phyloP scores from a whole-genome alignment of 2,797 vertebrate genomes.

The Sebastes steindachneri region DNA sequence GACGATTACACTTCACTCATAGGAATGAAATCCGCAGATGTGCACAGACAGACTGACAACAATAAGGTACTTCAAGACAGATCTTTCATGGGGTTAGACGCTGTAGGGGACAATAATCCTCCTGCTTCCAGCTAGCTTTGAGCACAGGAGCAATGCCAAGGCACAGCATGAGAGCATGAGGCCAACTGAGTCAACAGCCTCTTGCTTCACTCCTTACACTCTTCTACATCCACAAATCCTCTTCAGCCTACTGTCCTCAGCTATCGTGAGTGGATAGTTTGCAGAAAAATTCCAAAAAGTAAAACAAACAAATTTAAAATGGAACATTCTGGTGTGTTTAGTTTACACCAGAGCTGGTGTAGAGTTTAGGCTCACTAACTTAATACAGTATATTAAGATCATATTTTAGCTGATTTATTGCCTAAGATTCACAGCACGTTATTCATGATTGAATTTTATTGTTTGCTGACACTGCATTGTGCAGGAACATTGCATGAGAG shows the following conservation, averaged over 20 bases:
- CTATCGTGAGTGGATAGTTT: neutral
- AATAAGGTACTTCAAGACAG: constrained; percentile 42
- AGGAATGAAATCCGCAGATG: neutral
- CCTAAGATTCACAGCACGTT: neutral
- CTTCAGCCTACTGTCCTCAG: neutral
- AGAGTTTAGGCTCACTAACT: neutral
- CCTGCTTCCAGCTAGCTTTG: constrained; percentile 42
- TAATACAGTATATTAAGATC: neutral
- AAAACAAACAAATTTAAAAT: constrained; percentile 11
- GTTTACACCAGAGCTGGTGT: neutral
- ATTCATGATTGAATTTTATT: neutral
- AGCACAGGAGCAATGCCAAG: constrained; percentile 61
- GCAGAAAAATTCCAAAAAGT: neutral
- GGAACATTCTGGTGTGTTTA: neutral
- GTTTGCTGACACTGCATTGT: neutral
- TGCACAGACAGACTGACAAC: constrained; percentile 10
- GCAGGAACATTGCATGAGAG: neutral
- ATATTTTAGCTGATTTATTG: neutral
- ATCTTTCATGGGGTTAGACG: constrained; percentile 22
- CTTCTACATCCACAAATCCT: constrained; percentile 16
- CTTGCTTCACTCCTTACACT: constrained; percentile 41
- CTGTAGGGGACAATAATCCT: constrained; percentile 61
- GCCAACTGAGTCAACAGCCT: constrained; percentile 65
- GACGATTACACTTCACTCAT: neutral
- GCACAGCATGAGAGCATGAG: constrained; percentile 53